phyloP scores from a whole-genome alignment of 2,888 invertebrate genomes.

The Synergus gifuensis region DNA sequence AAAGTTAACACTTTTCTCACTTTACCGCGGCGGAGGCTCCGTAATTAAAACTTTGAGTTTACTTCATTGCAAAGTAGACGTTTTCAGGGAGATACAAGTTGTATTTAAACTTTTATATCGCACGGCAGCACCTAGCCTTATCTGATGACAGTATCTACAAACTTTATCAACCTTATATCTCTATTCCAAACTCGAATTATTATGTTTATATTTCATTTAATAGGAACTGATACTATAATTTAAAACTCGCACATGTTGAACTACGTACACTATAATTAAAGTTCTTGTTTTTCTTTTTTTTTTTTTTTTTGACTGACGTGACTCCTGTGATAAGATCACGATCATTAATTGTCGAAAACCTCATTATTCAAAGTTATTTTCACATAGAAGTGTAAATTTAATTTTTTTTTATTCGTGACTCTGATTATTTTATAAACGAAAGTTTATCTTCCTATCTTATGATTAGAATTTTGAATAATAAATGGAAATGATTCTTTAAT shows the following conservation, averaged over 20 bases:
- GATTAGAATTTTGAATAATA: neutral
- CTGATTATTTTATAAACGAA: neutral
- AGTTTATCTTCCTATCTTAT: neutral
- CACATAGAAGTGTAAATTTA: neutral
- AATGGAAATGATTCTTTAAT: no score
- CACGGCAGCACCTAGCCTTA: conserved; percentile 43
- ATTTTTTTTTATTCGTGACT: neutral
- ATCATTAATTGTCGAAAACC: neutral
- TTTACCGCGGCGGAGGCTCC: neutral
- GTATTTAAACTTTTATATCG: conserved; percentile 33
- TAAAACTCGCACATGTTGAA: neutral
- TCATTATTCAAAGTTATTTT: neutral
- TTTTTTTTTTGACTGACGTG: neutral
- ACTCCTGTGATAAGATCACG: neutral
- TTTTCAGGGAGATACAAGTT: conserved; percentile 32
- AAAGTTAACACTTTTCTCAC: conserved; percentile 12
- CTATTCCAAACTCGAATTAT: conserved; percentile 2
- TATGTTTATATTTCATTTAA: conserved; percentile 17
- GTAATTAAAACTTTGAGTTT: conserved; percentile 41
- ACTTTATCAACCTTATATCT: conserved; percentile 17
- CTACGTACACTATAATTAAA: no score
- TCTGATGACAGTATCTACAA: conserved; percentile 4
- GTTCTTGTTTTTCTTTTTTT: neutral
- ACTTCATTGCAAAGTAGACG: conserved; percentile 26
- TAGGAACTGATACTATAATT: conserved; percentile 8